phyloP scores from a whole-genome alignment of 2,888 invertebrate genomes.

The Archips xylosteana region DNA sequence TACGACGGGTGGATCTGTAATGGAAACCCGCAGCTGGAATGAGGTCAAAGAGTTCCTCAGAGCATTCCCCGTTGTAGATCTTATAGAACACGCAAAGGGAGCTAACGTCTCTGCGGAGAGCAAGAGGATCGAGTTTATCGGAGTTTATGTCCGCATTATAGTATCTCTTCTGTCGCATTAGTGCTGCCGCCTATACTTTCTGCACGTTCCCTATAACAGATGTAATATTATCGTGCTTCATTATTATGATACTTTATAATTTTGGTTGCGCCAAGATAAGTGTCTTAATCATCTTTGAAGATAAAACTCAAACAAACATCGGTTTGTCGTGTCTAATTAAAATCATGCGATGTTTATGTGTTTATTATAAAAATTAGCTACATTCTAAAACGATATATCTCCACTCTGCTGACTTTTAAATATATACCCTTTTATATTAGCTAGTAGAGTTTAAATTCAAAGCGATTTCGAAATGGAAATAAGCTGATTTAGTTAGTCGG shows the following conservation, averaged over 20 bases:
- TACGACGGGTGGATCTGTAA: too few relatives aligned
- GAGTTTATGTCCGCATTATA: too few relatives aligned
- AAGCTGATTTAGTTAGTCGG: background rate
- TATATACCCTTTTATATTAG: background rate
- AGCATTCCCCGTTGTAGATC: too few relatives aligned
- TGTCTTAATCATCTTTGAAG: constrained; percentile 4
- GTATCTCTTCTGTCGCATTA: too few relatives aligned
- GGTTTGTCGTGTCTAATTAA: background rate
- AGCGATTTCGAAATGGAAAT: background rate
- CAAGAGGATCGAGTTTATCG: too few relatives aligned
- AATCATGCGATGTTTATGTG: background rate
- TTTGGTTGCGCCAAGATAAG: background rate
- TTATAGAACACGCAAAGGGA: too few relatives aligned
- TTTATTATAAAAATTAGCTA: background rate
- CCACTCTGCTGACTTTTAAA: background rate
- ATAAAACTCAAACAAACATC: constrained; percentile 1
- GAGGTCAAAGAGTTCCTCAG: too few relatives aligned
- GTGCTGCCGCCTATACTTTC: too few relatives aligned
- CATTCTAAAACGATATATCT: background rate
- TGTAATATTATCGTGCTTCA: background rate
- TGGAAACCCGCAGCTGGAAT: too few relatives aligned
- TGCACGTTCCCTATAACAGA: background rate
- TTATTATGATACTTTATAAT: background rate
- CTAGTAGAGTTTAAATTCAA: background rate
- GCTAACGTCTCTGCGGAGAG: too few relatives aligned